Percentiles rank a stretch among this genome's conserved stretches.
Evolutionary conservation across 2,888 invertebrate species (phyloP).

Genomic region (Leptothorax acervorum): DNA sequence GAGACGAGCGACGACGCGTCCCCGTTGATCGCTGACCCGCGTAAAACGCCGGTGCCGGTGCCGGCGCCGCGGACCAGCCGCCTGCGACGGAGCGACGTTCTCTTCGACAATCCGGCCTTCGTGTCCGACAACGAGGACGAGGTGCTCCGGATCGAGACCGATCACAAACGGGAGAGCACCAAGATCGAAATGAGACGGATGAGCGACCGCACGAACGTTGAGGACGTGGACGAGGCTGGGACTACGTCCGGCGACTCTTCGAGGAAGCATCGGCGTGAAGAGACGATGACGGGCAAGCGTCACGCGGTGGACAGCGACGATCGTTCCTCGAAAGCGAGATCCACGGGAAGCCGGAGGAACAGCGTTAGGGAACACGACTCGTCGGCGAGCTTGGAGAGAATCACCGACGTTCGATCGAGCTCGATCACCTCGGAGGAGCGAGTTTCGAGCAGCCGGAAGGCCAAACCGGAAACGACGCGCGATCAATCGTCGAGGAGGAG

Average conservation of each 20-base stretch:
- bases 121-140: slow-evolving; percentile 77
- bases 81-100: slow-evolving; percentile 48
- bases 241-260: slow-evolving; percentile 10
- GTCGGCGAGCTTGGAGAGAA: neutral
- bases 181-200: slow-evolving; percentile 77
- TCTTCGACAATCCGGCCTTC: slow-evolving; percentile 78
- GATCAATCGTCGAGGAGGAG: neutral
- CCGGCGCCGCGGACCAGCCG: slow-evolving; percentile 72
- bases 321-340: slow-evolving; percentile 1
- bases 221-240: slow-evolving; percentile 11
- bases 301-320: slow-evolving; percentile 10
- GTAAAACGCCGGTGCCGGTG: slow-evolving; percentile 70
- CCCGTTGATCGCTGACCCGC: slow-evolving; percentile 12
- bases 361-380: slow-evolving; percentile 5
- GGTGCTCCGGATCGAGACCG: slow-evolving; percentile 80
- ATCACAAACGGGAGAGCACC: slow-evolving; percentile 70
- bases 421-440: slow-evolving; percentile 26
- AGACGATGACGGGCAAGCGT: neutral
- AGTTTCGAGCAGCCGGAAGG: neutral
- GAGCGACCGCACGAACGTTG: slow-evolving; percentile 1
- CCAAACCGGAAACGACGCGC: neutral
- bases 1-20: slow-evolving; percentile 49
- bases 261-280: neutral
- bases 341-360: slow-evolving; percentile 6
- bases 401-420: slow-evolving; percentile 18